Conservation (phyloP, 2,113 vertebrate genomes). For the Odobenus rosmarus region DNA sequence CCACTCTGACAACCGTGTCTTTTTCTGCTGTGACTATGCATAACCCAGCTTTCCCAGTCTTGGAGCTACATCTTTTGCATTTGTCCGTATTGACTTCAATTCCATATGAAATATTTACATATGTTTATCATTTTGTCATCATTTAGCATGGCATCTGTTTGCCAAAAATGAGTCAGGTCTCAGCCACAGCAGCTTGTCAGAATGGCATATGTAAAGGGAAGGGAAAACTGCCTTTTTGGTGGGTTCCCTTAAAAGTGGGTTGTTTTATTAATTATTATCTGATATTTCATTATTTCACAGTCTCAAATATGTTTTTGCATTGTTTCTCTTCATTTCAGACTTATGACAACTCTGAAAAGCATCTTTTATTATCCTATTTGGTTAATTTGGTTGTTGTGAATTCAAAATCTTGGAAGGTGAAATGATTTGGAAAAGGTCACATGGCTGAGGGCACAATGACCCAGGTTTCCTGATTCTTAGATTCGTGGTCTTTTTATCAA, state of each 20-base stretch:
- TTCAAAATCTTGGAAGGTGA: neutral
- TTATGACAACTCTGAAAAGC: neutral
- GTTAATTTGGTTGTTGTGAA: neutral
- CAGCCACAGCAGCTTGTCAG: slow-evolving; percentile 61
- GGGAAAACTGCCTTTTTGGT: neutral
- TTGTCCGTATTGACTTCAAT: slow-evolving; percentile 72
- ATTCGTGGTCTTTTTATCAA: rapidly evolving
- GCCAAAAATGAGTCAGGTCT: slow-evolving; percentile 73
- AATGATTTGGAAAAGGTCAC: slow-evolving; percentile 14
- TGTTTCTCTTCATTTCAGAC: neutral
- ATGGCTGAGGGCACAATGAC: neutral
- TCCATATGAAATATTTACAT: slow-evolving; percentile 80
- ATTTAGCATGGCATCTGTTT: slow-evolving; percentile 73
- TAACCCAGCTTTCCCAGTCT: neutral
- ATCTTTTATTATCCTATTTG: neutral
- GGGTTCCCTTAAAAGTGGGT: neutral
- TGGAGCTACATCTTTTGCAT: slow-evolving; percentile 60
- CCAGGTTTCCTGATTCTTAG: neutral
- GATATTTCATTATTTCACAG: neutral
- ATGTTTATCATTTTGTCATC: slow-evolving; percentile 73
- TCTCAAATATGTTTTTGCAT: neutral
- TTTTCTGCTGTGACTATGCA: neutral
- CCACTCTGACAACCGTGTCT: neutral
- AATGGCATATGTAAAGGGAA: neutral
- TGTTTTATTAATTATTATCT: neutral